Evolutionary conservation across 2,888 invertebrate genomes (phyloP).

Genomic region (Diplolepis rosae): DNA sequence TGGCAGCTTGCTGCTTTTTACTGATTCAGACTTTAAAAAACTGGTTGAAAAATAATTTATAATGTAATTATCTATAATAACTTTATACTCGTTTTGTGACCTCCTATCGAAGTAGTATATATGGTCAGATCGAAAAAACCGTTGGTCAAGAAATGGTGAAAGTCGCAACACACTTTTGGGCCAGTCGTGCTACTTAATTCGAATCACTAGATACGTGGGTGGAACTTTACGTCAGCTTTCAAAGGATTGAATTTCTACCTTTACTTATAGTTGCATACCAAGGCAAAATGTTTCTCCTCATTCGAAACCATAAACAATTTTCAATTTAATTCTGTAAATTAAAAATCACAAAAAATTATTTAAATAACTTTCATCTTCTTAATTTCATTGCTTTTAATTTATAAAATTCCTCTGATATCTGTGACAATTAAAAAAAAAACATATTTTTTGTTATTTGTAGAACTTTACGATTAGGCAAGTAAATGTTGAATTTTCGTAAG

Average conservation of each 20-base stretch:
- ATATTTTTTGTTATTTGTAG: too few relatives aligned
- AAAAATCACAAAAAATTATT: too few relatives aligned
- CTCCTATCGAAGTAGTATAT: constrained; percentile 54
- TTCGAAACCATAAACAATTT: background rate
- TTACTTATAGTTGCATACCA: constrained; percentile 24
- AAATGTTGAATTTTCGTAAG: background rate
- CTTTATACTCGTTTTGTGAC: constrained; percentile 42
- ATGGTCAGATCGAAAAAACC: constrained; percentile 55
- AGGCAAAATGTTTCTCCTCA: background rate
- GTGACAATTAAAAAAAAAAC: too few relatives aligned
- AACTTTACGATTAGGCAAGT: too few relatives aligned
- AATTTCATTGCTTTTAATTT: too few relatives aligned
- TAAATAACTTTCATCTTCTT: too few relatives aligned
- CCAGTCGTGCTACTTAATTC: constrained; percentile 43
- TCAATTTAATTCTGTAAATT: background rate
- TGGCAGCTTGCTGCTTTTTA: too few relatives aligned
- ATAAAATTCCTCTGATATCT: too few relatives aligned
- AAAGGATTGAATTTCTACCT: constrained; percentile 17
- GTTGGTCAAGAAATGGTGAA: constrained; percentile 65
- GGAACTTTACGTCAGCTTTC: constrained; percentile 21
- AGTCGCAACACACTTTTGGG: constrained; percentile 63
- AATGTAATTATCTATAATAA: background rate
- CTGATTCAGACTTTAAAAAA: too few relatives aligned
- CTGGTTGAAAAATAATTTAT: background rate
- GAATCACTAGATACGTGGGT: constrained; percentile 27